Evolutionary conservation across 2,888 invertebrate species (phyloP), one percentile per base, ranked within the genome.

Genomic region (Himalopsyche japonica): DNA sequence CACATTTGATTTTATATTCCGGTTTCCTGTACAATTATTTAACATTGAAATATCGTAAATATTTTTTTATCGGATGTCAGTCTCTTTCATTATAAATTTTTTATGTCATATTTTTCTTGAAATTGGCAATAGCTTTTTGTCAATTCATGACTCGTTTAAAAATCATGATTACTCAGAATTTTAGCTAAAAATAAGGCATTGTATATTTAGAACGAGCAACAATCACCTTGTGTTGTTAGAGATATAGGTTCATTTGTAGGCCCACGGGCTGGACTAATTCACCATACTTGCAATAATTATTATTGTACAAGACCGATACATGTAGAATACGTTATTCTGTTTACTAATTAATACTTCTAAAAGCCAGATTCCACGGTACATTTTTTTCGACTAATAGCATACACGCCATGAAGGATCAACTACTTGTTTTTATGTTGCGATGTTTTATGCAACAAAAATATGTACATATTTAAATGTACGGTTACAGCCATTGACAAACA

Each of bases 251-350:
- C 70, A 70, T 70, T 70, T 70, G 70, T 70, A 70, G 70, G 70
- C 70, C 70, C 70, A 70, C 70, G 30, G 70, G 70, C 70, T 70
- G 70, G 70, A 70, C 70, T 70, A 70, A 70, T 70, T 70, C 70
- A 70, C 70, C 70, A 70, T 70, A 70, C 70, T 70, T 70, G 70
- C 70, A 70, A 70, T 70, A 70, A 70, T 70, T 70, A 70, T 70
- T 70, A 70, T 70, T 70, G 70, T 70, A 70, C 27, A 30, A 70
- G 70, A 70, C 70, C 70, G 70, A 70, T 70, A 70, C 70, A 70
- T 70, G 70, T 70, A 30, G 70, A 70, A 70, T 70, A 70, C 70
- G 70, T 70, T 70, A 70, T 70, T 70, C 70, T 70, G 70, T 70
- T 70, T 27, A 70, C 70, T 70, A 70, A 70, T 70, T 70, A 70